Evolutionary conservation across 2,797 vertebrate species (phyloP).

Genomic region (Myioborus melanocephalus): DNA sequence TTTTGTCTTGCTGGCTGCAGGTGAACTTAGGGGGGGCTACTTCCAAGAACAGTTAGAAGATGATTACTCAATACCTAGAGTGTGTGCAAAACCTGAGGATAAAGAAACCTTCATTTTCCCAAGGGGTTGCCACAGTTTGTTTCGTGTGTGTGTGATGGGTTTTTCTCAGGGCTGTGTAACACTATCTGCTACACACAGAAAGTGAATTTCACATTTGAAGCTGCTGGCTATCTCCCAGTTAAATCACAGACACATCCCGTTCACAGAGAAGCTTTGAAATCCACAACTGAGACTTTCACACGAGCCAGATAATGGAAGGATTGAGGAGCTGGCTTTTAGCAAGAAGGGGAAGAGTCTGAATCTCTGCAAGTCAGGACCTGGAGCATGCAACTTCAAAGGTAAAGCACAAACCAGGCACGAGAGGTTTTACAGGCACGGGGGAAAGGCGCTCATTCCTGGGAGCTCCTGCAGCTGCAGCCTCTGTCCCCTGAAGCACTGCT

Average conservation of each 20-base stretch:
- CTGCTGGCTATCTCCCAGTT: neutral
- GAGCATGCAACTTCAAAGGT: neutral
- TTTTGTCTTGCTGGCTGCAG: neutral
- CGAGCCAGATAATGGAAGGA: neutral
- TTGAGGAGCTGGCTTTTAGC: neutral
- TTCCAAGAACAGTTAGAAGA: neutral
- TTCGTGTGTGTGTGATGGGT: too few species aligned
- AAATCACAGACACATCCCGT: neutral
- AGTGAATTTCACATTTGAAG: neutral
- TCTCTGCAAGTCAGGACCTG: neutral
- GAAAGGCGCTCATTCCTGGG: neutral
- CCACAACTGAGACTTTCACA: neutral
- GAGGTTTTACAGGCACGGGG: neutral
- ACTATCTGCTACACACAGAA: neutral
- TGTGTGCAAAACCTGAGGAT: neutral
- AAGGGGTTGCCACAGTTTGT: neutral
- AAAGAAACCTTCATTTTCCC: neutral
- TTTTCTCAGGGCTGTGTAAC: neutral
- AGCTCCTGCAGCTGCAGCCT: neutral
- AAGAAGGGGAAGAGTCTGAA: neutral
- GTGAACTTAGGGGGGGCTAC: fast-evolving
- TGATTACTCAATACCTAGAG: neutral
- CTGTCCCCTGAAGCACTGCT: neutral
- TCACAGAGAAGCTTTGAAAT: neutral
- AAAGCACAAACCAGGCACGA: neutral